A percentile compares a stretch with the other conserved stretches of the same genome.
Conservation (phyloP, 2,888 invertebrate genomes). For the Calliphora vomitoria region DNA sequence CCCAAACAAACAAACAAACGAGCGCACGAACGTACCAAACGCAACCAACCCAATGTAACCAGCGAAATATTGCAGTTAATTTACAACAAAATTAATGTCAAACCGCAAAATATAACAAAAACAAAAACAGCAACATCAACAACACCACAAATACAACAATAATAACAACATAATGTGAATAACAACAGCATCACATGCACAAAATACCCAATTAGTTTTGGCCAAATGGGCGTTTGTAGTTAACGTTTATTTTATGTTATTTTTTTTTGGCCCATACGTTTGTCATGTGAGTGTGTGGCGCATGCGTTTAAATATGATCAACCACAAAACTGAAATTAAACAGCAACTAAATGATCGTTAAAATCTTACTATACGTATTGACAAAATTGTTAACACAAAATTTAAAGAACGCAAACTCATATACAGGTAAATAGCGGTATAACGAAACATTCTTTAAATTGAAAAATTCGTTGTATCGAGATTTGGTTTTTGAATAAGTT, state of each 20-base stretch:
- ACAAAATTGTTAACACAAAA: conserved; percentile 41
- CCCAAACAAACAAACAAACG: background rate
- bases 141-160: conserved; percentile 27
- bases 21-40: background rate
- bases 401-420: background rate
- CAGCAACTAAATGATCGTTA: conserved; percentile 31
- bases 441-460: too few relatives aligned
- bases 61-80: conserved; percentile 64
- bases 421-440: too few relatives aligned
- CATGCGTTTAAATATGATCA: conserved; percentile 45
- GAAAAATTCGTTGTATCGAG: too few relatives aligned
- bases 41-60: background rate
- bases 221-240: conserved; percentile 60
- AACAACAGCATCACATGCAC: conserved; percentile 20
- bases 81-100: conserved; percentile 68
- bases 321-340: conserved; percentile 43
- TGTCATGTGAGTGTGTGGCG: conserved; percentile 8
- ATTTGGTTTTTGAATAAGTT: too few relatives aligned
- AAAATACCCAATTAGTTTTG: conserved; percentile 70
- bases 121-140: too few relatives aligned
- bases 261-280: background rate
- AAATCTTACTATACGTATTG: background rate
- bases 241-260: background rate
- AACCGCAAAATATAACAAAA: conserved; percentile 45
- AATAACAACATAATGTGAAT: background rate